Conservation (phyloP, 2,888 invertebrate genomes). For the Pollenia labialis region DNA sequence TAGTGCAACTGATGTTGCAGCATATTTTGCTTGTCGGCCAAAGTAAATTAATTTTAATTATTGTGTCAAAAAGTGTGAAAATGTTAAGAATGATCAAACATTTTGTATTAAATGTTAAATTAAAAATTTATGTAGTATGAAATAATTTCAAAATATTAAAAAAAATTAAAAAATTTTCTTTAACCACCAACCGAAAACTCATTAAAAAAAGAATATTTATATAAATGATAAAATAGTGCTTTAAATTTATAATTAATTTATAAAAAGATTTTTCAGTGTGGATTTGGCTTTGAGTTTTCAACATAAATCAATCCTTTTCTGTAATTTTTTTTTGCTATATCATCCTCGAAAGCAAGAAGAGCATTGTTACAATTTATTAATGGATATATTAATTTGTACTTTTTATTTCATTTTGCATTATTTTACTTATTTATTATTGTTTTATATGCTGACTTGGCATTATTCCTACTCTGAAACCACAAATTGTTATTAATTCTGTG, state of each 20-base stretch:
- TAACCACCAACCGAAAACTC: too few species aligned
- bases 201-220: too few species aligned
- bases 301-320: too few species aligned
- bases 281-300: conserved; percentile 5
- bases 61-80: conserved; percentile 20
- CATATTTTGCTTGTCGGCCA: background rate
- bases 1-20: background rate
- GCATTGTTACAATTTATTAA: conserved; percentile 2
- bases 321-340: background rate
- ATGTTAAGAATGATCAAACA: conserved; percentile 26
- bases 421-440: too few species aligned
- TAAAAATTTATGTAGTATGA: background rate
- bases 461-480: conserved; percentile 35
- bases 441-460: conserved; percentile 7
- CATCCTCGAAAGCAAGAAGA: background rate
- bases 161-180: too few species aligned
- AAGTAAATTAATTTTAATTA: conserved; percentile 39
- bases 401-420: background rate
- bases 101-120: conserved; percentile 7
- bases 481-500: conserved; percentile 58
- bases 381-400: background rate
- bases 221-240: background rate
- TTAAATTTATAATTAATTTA: background rate
- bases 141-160: too few species aligned
- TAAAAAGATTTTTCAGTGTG: conserved; percentile 11